Evolutionary conservation across 1,140 invertebrate species (phyloP).

Genomic region (Brachionus paranguensis): DNA sequence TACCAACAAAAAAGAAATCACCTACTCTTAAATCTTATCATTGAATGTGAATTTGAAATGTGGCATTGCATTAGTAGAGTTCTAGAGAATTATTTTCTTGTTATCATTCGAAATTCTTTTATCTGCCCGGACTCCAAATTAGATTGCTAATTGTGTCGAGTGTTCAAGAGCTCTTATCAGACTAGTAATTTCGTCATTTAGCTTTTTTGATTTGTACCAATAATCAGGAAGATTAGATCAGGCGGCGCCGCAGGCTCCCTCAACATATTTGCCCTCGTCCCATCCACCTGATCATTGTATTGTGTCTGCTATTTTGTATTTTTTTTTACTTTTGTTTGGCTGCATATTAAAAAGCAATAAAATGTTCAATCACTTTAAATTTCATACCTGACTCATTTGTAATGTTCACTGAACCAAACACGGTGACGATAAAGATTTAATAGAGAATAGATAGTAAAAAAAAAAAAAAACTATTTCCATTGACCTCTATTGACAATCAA

Average conservation of each 20-base stretch:
- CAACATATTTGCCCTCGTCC: neutral
- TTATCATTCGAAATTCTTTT: slow-evolving; percentile 3
- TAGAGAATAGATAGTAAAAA: slow-evolving; percentile 11
- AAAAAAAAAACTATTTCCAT: neutral
- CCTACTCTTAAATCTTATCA: slow-evolving; percentile 25
- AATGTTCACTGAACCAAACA: neutral
- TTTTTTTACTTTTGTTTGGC: neutral
- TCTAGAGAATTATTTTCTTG: slow-evolving; percentile 8
- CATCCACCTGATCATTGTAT: neutral
- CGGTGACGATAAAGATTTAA: neutral
- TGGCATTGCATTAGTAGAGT: slow-evolving; percentile 4
- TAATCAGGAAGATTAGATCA: neutral
- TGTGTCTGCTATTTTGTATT: neutral
- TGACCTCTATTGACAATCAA: neutral
- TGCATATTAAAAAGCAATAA: neutral
- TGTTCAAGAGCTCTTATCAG: neutral
- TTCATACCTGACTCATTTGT: neutral
- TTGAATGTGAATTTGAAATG: slow-evolving; percentile 27
- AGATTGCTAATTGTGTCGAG: neutral
- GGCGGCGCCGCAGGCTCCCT: neutral
- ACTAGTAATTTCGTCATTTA: neutral
- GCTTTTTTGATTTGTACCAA: neutral
- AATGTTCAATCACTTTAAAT: neutral
- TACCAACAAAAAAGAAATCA: neutral
- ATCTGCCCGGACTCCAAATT: neutral